Conservation (phyloP, 2,797 vertebrate genomes). For the Rhinella marina region DNA sequence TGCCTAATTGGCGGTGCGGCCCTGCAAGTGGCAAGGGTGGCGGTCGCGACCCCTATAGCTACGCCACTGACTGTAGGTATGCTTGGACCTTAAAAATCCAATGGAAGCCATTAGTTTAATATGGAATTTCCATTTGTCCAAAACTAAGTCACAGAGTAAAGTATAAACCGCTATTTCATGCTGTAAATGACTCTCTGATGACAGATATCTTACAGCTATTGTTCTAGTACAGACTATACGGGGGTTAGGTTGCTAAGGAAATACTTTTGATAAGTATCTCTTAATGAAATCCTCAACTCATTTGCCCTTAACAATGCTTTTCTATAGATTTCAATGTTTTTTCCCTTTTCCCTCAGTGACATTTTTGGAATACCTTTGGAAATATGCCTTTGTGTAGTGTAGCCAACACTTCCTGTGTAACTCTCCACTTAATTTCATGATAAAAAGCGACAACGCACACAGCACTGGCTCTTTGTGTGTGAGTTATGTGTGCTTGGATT, state of each 20-base stretch:
- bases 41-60: too few relatives aligned
- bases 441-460: constrained; percentile 37
- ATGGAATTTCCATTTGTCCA: not conserved
- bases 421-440: constrained; percentile 40
- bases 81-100: not conserved
- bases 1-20: too few relatives aligned
- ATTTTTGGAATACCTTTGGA: constrained; percentile 60
- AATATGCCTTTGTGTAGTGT: constrained; percentile 56
- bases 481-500: constrained; percentile 44
- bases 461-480: constrained; percentile 35
- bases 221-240: constrained; percentile 17
- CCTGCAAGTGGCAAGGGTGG: too few relatives aligned
- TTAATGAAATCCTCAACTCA: constrained; percentile 23
- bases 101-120: not conserved
- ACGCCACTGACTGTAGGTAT: not conserved
- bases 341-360: constrained; percentile 51
- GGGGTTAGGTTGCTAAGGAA: constrained; percentile 46
- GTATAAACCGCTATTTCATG: not conserved
- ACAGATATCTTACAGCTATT: constrained; percentile 36
- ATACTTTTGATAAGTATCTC: constrained; percentile 52
- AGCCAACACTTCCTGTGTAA: constrained; percentile 51
- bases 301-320: constrained; percentile 55
- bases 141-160: not conserved
- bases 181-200: constrained; percentile 17
- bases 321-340: constrained; percentile 52